Evolutionary conservation across 2,888 invertebrate genomes (phyloP).

Genomic region (Orthonevra nobilis): DNA sequence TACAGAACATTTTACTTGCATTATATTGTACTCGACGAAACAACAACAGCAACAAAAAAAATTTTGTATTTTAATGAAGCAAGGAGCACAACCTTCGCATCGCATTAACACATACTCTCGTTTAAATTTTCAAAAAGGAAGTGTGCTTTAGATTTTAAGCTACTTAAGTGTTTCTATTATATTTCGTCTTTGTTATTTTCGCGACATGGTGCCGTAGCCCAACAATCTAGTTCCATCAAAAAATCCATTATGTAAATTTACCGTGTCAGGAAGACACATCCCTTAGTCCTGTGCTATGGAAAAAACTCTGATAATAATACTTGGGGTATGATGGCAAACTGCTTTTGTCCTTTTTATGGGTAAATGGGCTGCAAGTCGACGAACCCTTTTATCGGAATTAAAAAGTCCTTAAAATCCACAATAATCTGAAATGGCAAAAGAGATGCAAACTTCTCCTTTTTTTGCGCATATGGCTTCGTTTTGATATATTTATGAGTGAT

Average conservation of each 20-base stretch:
- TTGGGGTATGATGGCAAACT: conserved; percentile 59
- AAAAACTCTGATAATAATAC: conserved; percentile 63
- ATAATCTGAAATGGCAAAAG: conserved; percentile 47
- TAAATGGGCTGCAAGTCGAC: conserved; percentile 67
- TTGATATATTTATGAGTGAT: conserved; percentile 65
- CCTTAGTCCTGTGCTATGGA: conserved; percentile 36
- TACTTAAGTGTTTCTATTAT: conserved; percentile 65
- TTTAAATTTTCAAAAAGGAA: conserved; percentile 43
- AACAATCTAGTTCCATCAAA: conserved; percentile 63
- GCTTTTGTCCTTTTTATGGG: conserved; percentile 68
- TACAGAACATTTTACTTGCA: conserved; percentile 63
- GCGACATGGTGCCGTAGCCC: conserved; percentile 53
- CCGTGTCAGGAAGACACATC: conserved; percentile 63
- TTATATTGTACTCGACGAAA: conserved; percentile 45
- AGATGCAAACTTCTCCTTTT: conserved; percentile 32
- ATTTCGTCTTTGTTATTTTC: conserved; percentile 57
- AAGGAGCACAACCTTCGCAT: conserved; percentile 35
- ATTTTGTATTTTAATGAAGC: conserved; percentile 47
- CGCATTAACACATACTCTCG: conserved; percentile 52
- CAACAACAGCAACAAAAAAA: no score
- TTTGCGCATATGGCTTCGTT: conserved; percentile 26
- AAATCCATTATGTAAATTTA: conserved; percentile 68
- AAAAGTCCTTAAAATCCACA: conserved; percentile 68
- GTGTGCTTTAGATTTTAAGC: conserved; percentile 62
- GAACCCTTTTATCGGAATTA: conserved; percentile 69